phyloP scores from a whole-genome alignment of 2,797 vertebrate species.

The Acanthis flammea region DNA sequence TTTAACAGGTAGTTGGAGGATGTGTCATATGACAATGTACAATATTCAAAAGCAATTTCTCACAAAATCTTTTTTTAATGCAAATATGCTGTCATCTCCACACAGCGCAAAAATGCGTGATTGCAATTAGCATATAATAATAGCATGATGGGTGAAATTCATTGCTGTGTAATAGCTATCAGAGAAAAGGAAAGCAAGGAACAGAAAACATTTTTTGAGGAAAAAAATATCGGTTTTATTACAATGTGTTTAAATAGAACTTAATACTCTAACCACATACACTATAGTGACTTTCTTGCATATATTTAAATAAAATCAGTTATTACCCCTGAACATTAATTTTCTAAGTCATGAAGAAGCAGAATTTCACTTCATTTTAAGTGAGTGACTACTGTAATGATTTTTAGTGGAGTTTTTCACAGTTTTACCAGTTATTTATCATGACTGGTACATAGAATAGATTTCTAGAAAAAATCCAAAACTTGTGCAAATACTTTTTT shows the following conservation, averaged over 20 bases:
- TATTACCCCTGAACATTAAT: background rate
- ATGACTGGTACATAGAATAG: background rate
- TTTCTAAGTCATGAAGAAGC: background rate
- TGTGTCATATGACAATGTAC: background rate
- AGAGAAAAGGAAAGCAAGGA: conserved; percentile 20
- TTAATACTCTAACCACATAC: background rate
- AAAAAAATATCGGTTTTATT: background rate
- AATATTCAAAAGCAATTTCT: conserved; percentile 44
- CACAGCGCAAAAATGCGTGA: background rate
- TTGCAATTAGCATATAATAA: conserved; percentile 68
- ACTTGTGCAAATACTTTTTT: background rate
- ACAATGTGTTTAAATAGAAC: background rate
- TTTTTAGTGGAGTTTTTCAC: background rate
- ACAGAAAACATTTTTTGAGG: background rate
- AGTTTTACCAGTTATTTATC: background rate
- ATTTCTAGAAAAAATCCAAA: background rate
- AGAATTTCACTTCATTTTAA: background rate
- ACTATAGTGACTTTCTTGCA: background rate
- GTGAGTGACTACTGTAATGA: background rate
- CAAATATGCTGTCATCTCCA: background rate
- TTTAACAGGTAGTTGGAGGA: background rate
- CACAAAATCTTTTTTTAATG: conserved; percentile 22
- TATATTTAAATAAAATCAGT: background rate
- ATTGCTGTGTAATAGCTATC: background rate
- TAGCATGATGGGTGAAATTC: background rate